Base-by-base conservation (phyloP, 2,797 vertebrate species). In the Gymnocypris eckloni region DNA sequence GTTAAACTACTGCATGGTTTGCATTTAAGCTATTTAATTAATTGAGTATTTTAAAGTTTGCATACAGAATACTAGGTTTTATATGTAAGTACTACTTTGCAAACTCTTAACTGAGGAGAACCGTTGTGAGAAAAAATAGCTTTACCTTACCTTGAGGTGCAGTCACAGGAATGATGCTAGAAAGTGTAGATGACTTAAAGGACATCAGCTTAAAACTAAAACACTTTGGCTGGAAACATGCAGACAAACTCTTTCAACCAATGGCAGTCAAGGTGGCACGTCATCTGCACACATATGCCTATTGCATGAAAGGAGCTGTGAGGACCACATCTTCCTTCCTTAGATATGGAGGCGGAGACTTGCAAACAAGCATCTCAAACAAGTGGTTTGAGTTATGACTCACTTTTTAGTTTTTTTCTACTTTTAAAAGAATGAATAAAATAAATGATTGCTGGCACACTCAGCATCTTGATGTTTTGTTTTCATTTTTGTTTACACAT, bases 311-410 rank as follows among this genome's bases (percentile, higher is more conserved):
- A 59, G 64, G 28, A 66, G 70, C 69, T n/a, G 13, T 33, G 2
- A 33, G 28, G 28, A 33, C 28, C 28, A 33, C 28, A 33, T 33
- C 28, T 33, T 33, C 28, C 28, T 33, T 33, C 28, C 28, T 33
- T 33, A 33, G 28, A 33, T 33, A 33, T 33, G 28, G 28, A 33
- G 28, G 28, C 28, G 28, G 28, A 33, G 28, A 33, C 28, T 33
- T 33, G 28, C 28, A 33, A 33, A 33, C 28, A 33, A 2, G 28
- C 28, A 33, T 33, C 28, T 33, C 2, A 33, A 71, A 61, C 39
- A 22, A 66, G 33, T 43, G 75, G 76, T 48, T 85, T 85, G 66
- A 50, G 69, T 75, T 75, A 79, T 86, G 84, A 81, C 70, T 86
- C 69, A 85, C 52, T 61, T 18, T 79, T 71, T 64, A 43, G 59